Conservation (phyloP, 2,113 vertebrate genomes). For the Trichechus manatus region DNA sequence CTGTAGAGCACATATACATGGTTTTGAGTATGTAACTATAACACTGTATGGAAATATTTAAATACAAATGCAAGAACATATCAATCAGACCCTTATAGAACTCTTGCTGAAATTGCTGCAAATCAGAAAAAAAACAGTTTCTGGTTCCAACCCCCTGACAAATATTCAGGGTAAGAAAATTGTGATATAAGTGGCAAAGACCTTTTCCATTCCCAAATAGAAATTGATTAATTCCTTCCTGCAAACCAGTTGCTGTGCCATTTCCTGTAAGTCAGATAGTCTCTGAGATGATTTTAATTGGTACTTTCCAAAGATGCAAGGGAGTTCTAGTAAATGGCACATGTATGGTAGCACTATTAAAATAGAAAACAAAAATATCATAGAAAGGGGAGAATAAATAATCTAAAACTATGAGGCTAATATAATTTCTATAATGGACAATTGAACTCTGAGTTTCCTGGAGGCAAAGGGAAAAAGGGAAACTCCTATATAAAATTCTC, state of each 20-base stretch:
- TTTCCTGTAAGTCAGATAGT: background rate
- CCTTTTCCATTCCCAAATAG: slow-evolving; percentile 2
- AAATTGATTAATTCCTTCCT: background rate
- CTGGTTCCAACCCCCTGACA: background rate
- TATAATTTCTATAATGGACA: background rate
- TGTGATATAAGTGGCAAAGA: background rate
- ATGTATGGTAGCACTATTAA: background rate
- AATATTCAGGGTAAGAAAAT: background rate
- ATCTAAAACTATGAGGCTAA: background rate
- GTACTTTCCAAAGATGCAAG: slow-evolving; percentile 2
- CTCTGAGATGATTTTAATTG: slow-evolving; percentile 9
- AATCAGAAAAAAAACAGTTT: background rate
- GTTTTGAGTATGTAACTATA: background rate
- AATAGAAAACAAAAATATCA: background rate
- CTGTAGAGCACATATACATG: background rate
- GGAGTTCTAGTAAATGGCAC: background rate
- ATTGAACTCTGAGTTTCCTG: background rate
- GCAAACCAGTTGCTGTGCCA: background rate
- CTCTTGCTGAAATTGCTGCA: background rate
- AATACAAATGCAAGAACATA: background rate
- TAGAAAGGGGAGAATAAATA: background rate
- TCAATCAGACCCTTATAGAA: background rate
- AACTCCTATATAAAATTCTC: background rate
- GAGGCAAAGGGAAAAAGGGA: background rate
- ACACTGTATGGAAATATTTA: background rate